These are phyloP conservation scores for Prosapia bicincta DNA, from an alignment of 2,888 invertebrate species.

Conservation along the genomic window DNA sequence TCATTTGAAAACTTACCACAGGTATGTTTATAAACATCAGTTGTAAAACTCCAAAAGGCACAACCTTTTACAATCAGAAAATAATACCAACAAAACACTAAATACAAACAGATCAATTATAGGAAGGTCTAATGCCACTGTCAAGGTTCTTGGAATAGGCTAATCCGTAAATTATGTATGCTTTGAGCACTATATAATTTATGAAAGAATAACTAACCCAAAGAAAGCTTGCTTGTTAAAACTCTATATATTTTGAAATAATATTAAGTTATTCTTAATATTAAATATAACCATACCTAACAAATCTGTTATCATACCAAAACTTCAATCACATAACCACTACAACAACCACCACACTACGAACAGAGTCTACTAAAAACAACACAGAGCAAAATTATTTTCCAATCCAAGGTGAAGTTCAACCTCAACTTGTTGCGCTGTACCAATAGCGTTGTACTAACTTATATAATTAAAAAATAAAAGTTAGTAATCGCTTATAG, in stretches of 20 bases:
- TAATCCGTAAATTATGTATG: neutral
- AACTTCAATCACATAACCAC: neutral
- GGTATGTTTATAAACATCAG: neutral
- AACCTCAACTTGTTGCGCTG: neutral
- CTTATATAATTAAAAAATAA: too few relatives aligned
- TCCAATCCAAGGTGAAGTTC: neutral
- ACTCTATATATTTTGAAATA: neutral
- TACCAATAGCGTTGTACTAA: too few relatives aligned
- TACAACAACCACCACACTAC: neutral
- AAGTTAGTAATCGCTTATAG: too few relatives aligned
- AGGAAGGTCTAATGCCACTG: conserved; percentile 2
- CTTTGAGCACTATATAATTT: neutral
- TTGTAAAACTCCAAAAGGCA: neutral
- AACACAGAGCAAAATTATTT: neutral
- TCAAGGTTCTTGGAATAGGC: conserved; percentile 2
- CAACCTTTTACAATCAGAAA: neutral
- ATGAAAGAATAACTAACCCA: neutral
- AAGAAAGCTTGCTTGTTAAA: neutral
- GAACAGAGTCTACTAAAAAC: neutral
- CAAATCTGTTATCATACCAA: neutral
- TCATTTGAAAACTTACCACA: neutral
- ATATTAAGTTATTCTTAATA: neutral
- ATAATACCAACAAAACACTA: neutral
- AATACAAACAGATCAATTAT: neutral
- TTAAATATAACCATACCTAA: neutral